phyloP scores from a whole-genome alignment of 2,113 vertebrate genomes.

The Sminthopsis crassicaudata region DNA sequence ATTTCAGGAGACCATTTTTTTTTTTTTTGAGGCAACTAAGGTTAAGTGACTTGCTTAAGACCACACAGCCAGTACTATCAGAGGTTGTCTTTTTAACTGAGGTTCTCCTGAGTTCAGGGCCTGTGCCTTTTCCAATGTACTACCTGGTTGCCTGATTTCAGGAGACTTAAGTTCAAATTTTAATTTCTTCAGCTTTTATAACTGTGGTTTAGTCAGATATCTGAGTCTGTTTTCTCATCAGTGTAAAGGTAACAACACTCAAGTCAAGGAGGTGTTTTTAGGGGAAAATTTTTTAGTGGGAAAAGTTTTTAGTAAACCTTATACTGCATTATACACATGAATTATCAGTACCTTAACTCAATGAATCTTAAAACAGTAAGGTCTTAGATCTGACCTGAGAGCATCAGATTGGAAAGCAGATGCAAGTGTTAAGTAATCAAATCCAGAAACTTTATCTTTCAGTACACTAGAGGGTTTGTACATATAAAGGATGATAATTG shows the following conservation, averaged over 20 bases:
- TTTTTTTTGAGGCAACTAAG: background rate
- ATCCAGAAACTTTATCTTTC: background rate
- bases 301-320: background rate
- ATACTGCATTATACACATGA: background rate
- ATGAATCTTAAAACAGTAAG: background rate
- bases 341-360: background rate
- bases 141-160: background rate
- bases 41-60: too few relatives aligned
- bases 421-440: background rate
- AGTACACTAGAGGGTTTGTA: background rate
- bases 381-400: background rate
- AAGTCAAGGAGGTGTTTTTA: background rate
- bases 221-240: background rate
- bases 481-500: background rate
- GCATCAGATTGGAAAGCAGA: background rate
- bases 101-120: background rate
- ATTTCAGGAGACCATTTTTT: background rate
- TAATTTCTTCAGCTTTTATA: background rate
- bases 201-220: background rate
- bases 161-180: background rate
- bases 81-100: background rate
- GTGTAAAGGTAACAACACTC: background rate
- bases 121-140: background rate
- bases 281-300: too few relatives aligned
- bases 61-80: background rate